Percentiles rank a stretch among this genome's conserved stretches.
Conservation (phyloP, 1,140 invertebrate species). For the Radopholus similis region DNA sequence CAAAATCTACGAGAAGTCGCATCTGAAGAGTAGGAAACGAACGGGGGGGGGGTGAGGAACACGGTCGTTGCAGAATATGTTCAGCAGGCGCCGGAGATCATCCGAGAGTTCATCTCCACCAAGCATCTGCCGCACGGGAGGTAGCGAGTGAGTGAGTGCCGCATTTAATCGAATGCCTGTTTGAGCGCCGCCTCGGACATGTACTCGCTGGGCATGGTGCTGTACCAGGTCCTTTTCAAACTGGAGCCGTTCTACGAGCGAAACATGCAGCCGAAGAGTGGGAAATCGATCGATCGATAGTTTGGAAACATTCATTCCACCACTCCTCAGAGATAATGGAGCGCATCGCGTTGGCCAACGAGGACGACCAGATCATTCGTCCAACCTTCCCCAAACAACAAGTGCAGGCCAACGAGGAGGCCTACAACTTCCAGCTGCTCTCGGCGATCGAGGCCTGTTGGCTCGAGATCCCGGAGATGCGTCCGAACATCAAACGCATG, state of each 20-base stretch:
- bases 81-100: constrained; percentile 59
- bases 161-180: background rate
- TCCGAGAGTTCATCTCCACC: constrained; percentile 53
- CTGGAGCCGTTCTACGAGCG: constrained; percentile 58
- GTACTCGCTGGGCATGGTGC: constrained; percentile 52
- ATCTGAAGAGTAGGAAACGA: background rate
- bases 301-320: background rate
- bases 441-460: constrained; percentile 58
- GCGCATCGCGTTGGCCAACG: constrained; percentile 54
- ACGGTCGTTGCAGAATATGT: constrained; percentile 34
- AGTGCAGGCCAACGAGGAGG: constrained; percentile 31
- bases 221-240: constrained; percentile 58
- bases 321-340: constrained; percentile 50
- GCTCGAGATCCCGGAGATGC: constrained; percentile 59
- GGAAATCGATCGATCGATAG: background rate
- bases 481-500: constrained; percentile 58
- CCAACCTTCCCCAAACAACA: constrained; percentile 49
- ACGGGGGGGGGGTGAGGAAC: background rate
- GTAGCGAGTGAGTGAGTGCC: constrained; percentile 49
- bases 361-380: constrained; percentile 55
- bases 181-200: no score
- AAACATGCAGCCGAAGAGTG: constrained; percentile 43
- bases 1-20: constrained; percentile 5
- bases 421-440: constrained; percentile 51
- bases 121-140: constrained; percentile 51